Base-by-base conservation (phyloP, 2,888 invertebrate genomes). In the Leucoptera coffeella region DNA sequence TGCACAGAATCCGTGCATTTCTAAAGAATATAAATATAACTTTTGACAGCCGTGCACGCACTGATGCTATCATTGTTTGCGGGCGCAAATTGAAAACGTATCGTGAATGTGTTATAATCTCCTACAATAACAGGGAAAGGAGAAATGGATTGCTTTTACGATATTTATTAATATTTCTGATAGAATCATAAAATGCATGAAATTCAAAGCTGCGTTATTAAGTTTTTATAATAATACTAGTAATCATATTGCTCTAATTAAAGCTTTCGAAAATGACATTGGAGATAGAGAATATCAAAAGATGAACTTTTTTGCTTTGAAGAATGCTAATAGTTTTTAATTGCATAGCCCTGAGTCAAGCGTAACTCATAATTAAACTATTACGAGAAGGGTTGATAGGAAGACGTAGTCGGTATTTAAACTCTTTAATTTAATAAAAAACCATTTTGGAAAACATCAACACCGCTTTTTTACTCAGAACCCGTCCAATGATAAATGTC, bases 11-110 rank as follows among this genome's bases (percentile, higher is more conserved):
- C 65, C 59, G 58, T 65, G 61, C 60, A 67, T 64, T 65, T 62
- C 43, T 56, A 67, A 67, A 64, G 65, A 67, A 65, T 64, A 69
- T 67, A 67, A 67, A 69, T 65, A 67, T 62, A 62, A 64, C 64
- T 65, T 67, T 51, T 65, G 69, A 67, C 67, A 67, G 60, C 56
- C 55, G 47, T 51, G 49, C 45, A 45, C 42, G 50, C 48, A 46
- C 54, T 50, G 59, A 61, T 64, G 43, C 45, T 53, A 64, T 61
- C 61, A 47, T 51, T 64, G 51, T 64, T 67, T 61, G 55, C 56
- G 53, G 49, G 51, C 47, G 45, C 47, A 40, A 47, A 53, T 53
- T 47, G 42, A 49, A 47, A 55, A 53, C 45, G 39, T 43, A 45
- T 47, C 48, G 45, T 43, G 39, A 45, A 48, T 42, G 35, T 17